Evolutionary conservation across 2,888 invertebrate genomes (phyloP), one percentile per base, ranked within the genome.

Genomic region (Synergus itoensis): DNA sequence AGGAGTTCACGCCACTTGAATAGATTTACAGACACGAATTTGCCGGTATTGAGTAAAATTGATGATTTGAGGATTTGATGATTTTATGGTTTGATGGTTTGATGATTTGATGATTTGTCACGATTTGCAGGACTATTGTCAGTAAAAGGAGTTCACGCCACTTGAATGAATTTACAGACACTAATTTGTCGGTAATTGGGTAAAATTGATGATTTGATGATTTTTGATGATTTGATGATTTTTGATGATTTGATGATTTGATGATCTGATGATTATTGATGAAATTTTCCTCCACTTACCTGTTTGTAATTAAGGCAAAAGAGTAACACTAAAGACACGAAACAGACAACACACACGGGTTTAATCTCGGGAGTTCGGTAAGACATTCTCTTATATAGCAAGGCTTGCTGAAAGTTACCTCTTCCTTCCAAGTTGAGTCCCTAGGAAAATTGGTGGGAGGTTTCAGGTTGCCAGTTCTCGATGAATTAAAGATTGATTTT

Each of bases 321-420:
- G 84, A 85, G 85, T 78, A 84, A 77, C 79, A 79, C 84, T 86
- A 85, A 82, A 84, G 87, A 86, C 85, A 87, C 86, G 79, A 83
- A 85, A 88, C 87, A 86, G 88, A 89, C 88, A 83, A 89, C 89
- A 89, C 89, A 87, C 91, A 87, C 90, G 87, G 88, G 89, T 85
- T 91, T 91, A 90, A 91, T 91, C 90, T 89, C 87, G 86, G 88
- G 88, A 88, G 87, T 87, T 89, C 90, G 88, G 86, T 87, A 84
- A 85, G 88, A 86, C 91, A 87, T 89, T 91, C 91, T 87, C 90
- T 92, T 92, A 91, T 92, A 92, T 92, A 92, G 90, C 88, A 87
- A 86, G 87, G 85, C 85, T 86, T 88, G 86, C 90, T 91, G 91
- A 91, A 91, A 92, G 90, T 91, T 90, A 85, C 91, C 90, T 90